Conservation (phyloP, 2,888 invertebrate species). For the Mellilla xanthometata region DNA sequence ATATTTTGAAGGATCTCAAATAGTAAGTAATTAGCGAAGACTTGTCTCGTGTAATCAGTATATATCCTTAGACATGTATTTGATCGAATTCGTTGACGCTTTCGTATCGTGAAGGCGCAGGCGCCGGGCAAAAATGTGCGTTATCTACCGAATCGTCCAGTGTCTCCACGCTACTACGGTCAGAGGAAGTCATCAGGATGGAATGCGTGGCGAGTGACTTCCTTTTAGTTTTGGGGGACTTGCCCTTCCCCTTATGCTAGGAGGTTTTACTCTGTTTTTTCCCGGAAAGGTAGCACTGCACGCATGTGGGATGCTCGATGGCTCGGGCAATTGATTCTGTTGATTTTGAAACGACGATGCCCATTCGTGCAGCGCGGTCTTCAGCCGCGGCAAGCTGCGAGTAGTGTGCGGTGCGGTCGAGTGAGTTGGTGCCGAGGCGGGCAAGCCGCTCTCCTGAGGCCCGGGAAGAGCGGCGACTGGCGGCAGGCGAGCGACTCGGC, state of each 20-base stretch:
- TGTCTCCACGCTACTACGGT: constrained; percentile 74
- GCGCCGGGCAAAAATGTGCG: constrained; percentile 53
- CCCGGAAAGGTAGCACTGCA: constrained; percentile 87
- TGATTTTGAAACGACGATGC: constrained; percentile 81
- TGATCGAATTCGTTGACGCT: constrained; percentile 72
- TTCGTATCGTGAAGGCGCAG: constrained; percentile 47
- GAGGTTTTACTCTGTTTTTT: constrained; percentile 82
- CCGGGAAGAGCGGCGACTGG: constrained; percentile 70
- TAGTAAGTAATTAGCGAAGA: too few species aligned
- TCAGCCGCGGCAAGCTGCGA: constrained; percentile 76
- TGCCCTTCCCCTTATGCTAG: constrained; percentile 87
- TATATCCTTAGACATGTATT: constrained; percentile 80
- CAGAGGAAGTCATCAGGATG: constrained; percentile 61
- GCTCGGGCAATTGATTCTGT: constrained; percentile 80
- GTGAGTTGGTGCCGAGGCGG: constrained; percentile 72
- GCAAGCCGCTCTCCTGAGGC: constrained; percentile 68
- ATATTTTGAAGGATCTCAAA: too few species aligned
- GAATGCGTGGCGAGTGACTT: constrained; percentile 62
- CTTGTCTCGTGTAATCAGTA: not conserved
- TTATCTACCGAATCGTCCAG: constrained; percentile 61
- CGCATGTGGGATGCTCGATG: constrained; percentile 87
- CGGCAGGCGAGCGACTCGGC: constrained; percentile 71
- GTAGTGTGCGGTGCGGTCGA: constrained; percentile 75
- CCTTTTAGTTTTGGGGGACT: constrained; percentile 80
- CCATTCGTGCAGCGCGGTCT: constrained; percentile 78